Percentiles rank a stretch among this genome's conserved stretches.
phyloP scores from a whole-genome alignment of 2,888 invertebrate species.

The Callyntrura sp. region DNA sequence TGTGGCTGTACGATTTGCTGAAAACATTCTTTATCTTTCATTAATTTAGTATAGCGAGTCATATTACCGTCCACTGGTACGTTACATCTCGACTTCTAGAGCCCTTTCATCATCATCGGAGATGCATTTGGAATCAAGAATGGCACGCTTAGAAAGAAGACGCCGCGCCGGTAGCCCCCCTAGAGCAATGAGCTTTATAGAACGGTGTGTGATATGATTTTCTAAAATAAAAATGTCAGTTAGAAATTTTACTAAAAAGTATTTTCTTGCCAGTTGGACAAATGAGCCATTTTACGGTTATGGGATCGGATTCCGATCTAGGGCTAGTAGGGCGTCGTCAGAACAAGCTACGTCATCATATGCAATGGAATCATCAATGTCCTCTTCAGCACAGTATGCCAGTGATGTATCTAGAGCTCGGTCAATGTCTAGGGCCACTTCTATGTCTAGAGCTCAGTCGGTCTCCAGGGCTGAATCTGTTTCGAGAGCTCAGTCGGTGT shows the following conservation, averaged over 20 bases:
- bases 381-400: slow-evolving; percentile 9
- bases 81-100: slow-evolving; percentile 78
- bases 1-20: too few relatives aligned
- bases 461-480: slow-evolving; percentile 1
- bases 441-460: background rate
- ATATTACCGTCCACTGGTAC: slow-evolving; percentile 84
- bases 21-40: too few relatives aligned
- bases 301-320: slow-evolving; percentile 73
- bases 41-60: slow-evolving; percentile 83
- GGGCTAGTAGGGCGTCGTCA: slow-evolving; percentile 33
- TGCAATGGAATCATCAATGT: background rate
- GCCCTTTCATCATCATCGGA: slow-evolving; percentile 28
- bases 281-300: slow-evolving; percentile 75
- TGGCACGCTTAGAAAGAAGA: slow-evolving; percentile 55
- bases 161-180: slow-evolving; percentile 68
- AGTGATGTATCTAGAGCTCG: background rate
- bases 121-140: slow-evolving; percentile 37
- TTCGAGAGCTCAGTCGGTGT: background rate
- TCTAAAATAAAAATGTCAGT: background rate
- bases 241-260: background rate
- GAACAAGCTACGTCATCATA: slow-evolving; percentile 45
- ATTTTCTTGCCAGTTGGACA: slow-evolving; percentile 58
- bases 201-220: slow-evolving; percentile 45
- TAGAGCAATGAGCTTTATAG: slow-evolving; percentile 70
- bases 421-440: background rate